These are phyloP conservation scores for Drosophila meridionalis DNA, from an alignment of 2,888 invertebrate genomes.

Conservation along the genomic window DNA sequence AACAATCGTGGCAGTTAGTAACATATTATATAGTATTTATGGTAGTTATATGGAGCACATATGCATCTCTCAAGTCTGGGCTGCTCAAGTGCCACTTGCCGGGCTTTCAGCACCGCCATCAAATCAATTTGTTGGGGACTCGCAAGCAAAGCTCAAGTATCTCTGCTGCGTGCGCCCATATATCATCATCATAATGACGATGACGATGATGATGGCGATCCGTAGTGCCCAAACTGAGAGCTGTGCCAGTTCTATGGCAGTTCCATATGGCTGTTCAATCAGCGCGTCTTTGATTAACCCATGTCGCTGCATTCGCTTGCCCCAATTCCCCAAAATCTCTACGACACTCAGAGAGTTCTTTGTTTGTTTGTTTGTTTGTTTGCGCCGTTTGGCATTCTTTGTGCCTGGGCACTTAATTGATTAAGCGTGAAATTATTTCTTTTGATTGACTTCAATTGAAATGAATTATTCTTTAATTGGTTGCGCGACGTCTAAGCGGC, in stretches of 20 bases:
- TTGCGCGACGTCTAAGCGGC: conserved; percentile 54
- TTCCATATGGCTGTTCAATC: conserved; percentile 27
- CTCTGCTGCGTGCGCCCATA: conserved; percentile 52
- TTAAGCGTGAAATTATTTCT: conserved; percentile 82
- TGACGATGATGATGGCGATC: conserved; percentile 10
- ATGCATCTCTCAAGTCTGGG: conserved; percentile 20
- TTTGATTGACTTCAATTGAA: conserved; percentile 82
- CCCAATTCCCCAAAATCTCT: conserved; percentile 25
- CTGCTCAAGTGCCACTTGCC: conserved; percentile 67
- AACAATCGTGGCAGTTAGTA: conserved; percentile 29
- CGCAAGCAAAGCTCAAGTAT: conserved; percentile 70
- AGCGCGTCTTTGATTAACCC: conserved; percentile 30
- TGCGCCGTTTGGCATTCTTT: conserved; percentile 20
- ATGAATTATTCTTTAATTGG: conserved; percentile 82
- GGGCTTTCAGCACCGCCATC: conserved; percentile 68
- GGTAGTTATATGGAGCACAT: conserved; percentile 26
- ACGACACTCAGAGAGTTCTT: background rate
- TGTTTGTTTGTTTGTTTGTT: conserved; percentile 22
- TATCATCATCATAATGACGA: conserved; percentile 71
- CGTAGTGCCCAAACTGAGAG: conserved; percentile 22
- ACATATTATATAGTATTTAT: background rate
- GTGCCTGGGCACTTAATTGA: conserved; percentile 64
- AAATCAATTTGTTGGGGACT: conserved; percentile 69
- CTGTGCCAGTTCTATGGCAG: background rate
- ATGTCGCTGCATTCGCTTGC: background rate